These are phyloP conservation scores for Caenorhabditis doughertyi DNA, from an alignment of 2,888 invertebrate species.

Conservation along the genomic window DNA sequence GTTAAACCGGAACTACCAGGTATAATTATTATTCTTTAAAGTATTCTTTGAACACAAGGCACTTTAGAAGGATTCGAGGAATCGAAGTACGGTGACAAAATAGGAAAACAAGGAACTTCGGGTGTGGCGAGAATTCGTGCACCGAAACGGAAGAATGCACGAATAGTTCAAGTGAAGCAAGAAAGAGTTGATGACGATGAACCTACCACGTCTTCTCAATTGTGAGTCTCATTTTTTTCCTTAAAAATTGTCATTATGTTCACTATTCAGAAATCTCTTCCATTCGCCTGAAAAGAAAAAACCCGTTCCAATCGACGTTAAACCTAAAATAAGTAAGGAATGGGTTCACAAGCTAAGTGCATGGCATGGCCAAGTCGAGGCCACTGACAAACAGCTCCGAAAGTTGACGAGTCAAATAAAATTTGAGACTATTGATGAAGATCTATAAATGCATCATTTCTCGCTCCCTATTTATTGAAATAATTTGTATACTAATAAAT, in stretches of 20 bases:
- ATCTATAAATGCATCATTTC: not conserved
- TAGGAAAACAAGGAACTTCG: conserved; percentile 31
- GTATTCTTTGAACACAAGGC: not conserved
- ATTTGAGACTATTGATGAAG: conserved; percentile 32
- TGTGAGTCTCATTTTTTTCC: not conserved
- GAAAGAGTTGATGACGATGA: not conserved
- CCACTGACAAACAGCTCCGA: conserved; percentile 41
- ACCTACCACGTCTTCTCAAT: not conserved
- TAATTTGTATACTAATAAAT: not conserved
- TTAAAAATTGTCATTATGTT: conserved; percentile 2
- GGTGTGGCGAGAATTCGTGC: conserved; percentile 45
- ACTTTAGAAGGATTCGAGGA: not conserved
- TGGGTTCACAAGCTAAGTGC: conserved; percentile 33
- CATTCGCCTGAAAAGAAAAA: conserved; percentile 24
- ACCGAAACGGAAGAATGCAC: conserved; percentile 16
- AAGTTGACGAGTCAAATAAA: conserved; percentile 45
- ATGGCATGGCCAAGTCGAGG: conserved; percentile 21
- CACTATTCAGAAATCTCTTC: conserved; percentile 3
- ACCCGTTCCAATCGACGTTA: not conserved
- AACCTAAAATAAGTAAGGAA: conserved; percentile 23
- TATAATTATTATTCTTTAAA: not conserved
- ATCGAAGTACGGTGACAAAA: not conserved
- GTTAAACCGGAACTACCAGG: conserved; percentile 35
- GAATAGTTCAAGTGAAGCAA: conserved; percentile 20
- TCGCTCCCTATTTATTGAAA: not conserved